Conservation (phyloP, 2,113 vertebrate genomes). For the Marmota flaviventris region DNA sequence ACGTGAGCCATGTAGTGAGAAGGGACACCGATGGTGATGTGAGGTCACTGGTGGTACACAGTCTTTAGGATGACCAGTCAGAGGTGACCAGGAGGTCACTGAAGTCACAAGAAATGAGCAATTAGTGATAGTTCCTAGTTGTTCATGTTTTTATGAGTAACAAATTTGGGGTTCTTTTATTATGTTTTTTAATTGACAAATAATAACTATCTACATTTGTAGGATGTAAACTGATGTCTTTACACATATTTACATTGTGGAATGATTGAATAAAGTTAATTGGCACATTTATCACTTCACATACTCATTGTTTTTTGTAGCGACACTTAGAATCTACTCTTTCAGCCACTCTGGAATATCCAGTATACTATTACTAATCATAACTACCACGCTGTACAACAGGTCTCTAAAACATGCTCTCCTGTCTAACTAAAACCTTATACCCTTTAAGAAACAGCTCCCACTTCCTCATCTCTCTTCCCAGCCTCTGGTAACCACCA, state of each 20-base stretch:
- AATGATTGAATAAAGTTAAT: neutral
- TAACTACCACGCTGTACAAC: neutral
- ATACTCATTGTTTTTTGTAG: neutral
- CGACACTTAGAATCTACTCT: neutral
- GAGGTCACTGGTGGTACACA: neutral
- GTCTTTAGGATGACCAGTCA: neutral
- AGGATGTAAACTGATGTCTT: neutral
- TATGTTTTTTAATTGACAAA: neutral
- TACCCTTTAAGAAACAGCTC: neutral
- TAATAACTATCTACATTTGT: neutral
- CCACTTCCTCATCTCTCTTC: neutral
- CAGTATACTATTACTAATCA: neutral
- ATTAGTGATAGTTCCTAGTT: neutral
- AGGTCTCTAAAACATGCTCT: neutral
- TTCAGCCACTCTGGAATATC: neutral
- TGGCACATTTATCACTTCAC: neutral
- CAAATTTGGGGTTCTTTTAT: neutral
- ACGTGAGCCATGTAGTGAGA: neutral
- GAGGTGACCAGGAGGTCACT: neutral
- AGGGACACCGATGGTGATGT: neutral
- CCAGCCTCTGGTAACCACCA: neutral
- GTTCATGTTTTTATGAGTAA: neutral
- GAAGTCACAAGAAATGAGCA: neutral
- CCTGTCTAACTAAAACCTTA: neutral
- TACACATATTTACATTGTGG: neutral